These are phyloP conservation scores for Synanthedon andrenaeformis DNA, from an alignment of 2,888 invertebrate genomes.

Conservation along the genomic window DNA sequence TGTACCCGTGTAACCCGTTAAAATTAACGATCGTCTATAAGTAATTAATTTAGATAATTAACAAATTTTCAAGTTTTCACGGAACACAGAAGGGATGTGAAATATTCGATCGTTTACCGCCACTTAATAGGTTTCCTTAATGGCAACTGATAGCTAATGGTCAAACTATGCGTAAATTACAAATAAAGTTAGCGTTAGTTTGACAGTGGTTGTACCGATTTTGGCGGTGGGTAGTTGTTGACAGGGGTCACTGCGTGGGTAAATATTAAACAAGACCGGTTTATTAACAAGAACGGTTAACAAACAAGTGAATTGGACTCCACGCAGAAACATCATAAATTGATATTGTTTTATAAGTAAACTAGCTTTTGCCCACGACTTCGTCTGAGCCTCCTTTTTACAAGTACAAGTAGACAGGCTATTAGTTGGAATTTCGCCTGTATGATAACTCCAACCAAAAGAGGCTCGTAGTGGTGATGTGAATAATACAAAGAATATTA, in stretches of 20 bases:
- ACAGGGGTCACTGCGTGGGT: constrained; percentile 44
- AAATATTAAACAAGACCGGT: constrained; percentile 29
- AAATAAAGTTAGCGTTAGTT: constrained; percentile 2
- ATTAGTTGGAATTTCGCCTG: too few relatives aligned
- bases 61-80: background rate
- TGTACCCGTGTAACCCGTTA: too few relatives aligned
- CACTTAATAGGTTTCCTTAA: background rate
- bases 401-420: too few relatives aligned
- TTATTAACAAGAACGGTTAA: too few relatives aligned
- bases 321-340: constrained; percentile 5
- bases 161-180: background rate
- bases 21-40: too few relatives aligned
- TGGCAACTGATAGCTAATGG: background rate
- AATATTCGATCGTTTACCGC: background rate
- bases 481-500: too few relatives aligned
- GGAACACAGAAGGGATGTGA: background rate
- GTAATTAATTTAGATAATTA: too few relatives aligned
- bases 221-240: constrained; percentile 34
- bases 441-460: too few relatives aligned
- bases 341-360: background rate
- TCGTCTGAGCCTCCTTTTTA: too few relatives aligned
- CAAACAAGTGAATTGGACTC: constrained; percentile 54
- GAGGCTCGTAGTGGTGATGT: too few relatives aligned
- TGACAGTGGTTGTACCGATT: background rate
- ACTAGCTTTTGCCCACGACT: too few relatives aligned